Percentiles rank a stretch among this genome's conserved stretches.
phyloP scores from a whole-genome alignment of 1,140 invertebrate species.

The Camponotus pennsylvanicus region DNA sequence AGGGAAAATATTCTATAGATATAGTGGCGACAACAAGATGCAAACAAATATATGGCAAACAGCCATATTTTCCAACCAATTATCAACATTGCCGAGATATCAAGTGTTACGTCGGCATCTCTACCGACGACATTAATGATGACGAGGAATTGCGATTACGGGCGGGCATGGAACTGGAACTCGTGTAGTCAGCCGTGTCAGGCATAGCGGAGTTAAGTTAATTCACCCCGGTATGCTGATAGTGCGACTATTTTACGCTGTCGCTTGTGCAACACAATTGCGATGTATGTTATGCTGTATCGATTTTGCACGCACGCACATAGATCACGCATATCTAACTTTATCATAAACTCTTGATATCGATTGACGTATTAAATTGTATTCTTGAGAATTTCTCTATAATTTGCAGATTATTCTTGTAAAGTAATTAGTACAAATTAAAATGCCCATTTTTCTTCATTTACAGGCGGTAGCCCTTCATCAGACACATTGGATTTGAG shows the following conservation, averaged over 20 bases:
- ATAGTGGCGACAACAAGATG: background rate
- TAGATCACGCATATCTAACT: background rate
- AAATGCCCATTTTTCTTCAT: conserved; percentile 1
- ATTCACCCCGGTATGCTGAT: conserved; percentile 31
- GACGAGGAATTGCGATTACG: conserved; percentile 26
- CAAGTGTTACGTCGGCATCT: conserved; percentile 20
- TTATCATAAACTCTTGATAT: background rate
- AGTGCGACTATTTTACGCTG: conserved; percentile 39
- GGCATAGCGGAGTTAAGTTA: conserved; percentile 50
- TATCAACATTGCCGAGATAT: conserved; percentile 1
- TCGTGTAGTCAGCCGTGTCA: conserved; percentile 5
- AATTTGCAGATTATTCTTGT: too few relatives aligned
- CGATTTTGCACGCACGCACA: conserved; percentile 42
- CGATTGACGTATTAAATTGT: conserved; percentile 21
- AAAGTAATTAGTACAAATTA: background rate
- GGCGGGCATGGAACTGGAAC: conserved; percentile 18
- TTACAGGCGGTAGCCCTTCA: conserved; percentile 65
- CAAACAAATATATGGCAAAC: background rate
- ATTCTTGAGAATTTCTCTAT: background rate
- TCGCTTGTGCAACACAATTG: conserved; percentile 36
- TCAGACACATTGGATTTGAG: conserved; percentile 73
- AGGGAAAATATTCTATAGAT: background rate
- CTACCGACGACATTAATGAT: conserved; percentile 20
- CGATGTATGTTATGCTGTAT: conserved; percentile 31
- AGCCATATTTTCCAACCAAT: background rate